Evolutionary conservation across 2,113 vertebrate species (phyloP).

Genomic region (Sander lucioperca): DNA sequence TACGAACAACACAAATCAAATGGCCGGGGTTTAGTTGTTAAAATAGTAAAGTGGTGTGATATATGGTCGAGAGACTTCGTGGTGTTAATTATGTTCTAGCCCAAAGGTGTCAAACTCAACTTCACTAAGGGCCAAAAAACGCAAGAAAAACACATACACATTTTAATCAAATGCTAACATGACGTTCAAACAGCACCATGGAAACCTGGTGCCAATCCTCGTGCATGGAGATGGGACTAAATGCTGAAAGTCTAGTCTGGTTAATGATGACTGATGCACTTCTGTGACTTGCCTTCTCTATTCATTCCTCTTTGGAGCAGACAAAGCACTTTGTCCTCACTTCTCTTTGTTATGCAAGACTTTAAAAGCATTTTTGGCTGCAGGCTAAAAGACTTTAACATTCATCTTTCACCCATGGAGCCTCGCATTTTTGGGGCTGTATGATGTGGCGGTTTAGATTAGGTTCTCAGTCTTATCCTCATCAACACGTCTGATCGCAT

Average conservation of each 20-base stretch:
- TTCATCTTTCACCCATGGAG: not conserved
- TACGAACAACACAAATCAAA: too few relatives aligned
- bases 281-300: conserved; percentile 6
- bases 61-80: too few relatives aligned
- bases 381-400: not conserved
- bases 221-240: not conserved
- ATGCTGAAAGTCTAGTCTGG: not conserved
- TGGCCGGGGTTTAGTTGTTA: too few relatives aligned
- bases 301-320: conserved; percentile 5
- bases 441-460: not conserved
- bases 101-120: too few relatives aligned
- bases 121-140: too few relatives aligned
- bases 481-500: too few relatives aligned
- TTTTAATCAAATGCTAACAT: not conserved
- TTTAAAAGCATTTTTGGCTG: conserved; percentile 10
- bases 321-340: conserved; percentile 8
- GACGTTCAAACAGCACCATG: not conserved
- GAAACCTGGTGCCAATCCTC: not conserved
- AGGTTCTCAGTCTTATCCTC: not conserved
- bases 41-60: too few relatives aligned
- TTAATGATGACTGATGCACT: not conserved
- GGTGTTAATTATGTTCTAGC: too few relatives aligned
- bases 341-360: not conserved
- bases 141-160: too few relatives aligned
- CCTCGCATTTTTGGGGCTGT: not conserved